Percentiles rank a stretch among this genome's conserved stretches.
These are phyloP conservation scores for Rhipidura dahli DNA, from an alignment of 2,113 vertebrate genomes.

Conservation along the genomic window DNA sequence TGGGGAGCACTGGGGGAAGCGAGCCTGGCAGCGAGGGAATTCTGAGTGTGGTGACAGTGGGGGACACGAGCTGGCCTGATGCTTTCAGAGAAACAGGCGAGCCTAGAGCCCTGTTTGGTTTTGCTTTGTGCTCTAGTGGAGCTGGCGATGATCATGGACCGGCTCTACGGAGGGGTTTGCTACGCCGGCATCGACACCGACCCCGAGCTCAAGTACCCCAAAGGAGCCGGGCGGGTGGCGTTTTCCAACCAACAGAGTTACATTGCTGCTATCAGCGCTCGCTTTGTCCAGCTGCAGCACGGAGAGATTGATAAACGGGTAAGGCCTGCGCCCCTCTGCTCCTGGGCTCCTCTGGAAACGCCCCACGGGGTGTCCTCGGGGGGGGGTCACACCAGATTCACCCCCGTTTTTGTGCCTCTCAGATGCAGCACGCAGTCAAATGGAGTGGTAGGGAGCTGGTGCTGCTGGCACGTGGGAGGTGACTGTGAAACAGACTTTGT, in stretches of 20 bases:
- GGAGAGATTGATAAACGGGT: slow-evolving; percentile 99
- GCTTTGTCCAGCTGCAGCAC: slow-evolving; percentile 99
- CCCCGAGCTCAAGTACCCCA: slow-evolving; percentile 98
- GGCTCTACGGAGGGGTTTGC: slow-evolving; percentile 97
- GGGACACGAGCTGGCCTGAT: background rate
- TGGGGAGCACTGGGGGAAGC: slow-evolving; percentile 21
- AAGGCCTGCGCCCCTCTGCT: slow-evolving; percentile 51
- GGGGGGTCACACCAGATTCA: background rate
- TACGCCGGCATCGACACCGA: slow-evolving; percentile 99
- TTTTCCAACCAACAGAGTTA: slow-evolving; percentile 99
- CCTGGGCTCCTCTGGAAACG: background rate
- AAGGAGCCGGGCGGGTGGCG: slow-evolving; percentile 95
- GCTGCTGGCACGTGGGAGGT: slow-evolving; percentile 26
- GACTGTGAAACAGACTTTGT: slow-evolving; percentile 18
- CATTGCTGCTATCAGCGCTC: slow-evolving; percentile 99
- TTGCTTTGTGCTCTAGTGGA: slow-evolving; percentile 82
- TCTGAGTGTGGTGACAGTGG: background rate
- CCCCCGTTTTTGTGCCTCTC: background rate
- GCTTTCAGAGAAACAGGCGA: background rate
- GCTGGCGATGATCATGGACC: slow-evolving; percentile 99
- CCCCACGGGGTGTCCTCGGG: background rate
- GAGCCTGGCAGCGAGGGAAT: slow-evolving; percentile 8
- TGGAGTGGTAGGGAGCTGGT: background rate
- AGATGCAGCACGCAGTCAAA: background rate
- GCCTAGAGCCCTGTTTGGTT: background rate